Base-by-base conservation (phyloP, 2,888 invertebrate genomes). In the Brenthis ino region DNA sequence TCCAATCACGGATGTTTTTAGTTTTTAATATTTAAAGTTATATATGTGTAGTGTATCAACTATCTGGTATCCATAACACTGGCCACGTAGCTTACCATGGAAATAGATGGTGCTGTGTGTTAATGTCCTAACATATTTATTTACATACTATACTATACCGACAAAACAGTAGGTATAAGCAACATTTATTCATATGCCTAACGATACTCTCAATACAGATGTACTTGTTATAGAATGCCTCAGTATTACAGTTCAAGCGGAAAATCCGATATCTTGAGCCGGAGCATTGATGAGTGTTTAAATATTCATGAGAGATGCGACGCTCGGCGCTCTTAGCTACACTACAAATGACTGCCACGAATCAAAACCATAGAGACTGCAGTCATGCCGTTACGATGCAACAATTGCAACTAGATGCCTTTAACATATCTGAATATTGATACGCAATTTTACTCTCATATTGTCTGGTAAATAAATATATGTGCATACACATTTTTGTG, bases 191-290 rank as follows among this genome's bases (percentile, higher is more conserved):
- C 65, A 68, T 68, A 55, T 16, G 48, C 14, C 47, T 33, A 51
- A 57, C 51, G 47, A 24, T 37, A 79, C 74, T 64, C 37, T 2
- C 11, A 43, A 43, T 43, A 8, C 11, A 43, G 37, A 43, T 2
- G 11, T 79, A 78, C 76, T 77, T 75, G 77, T 11, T 74, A 76
- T 74, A 74, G 65, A 66, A 74, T 69, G 75, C 73, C 76, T 81
- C 83, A 85, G 82, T 85, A 84, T 82, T 84, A 81, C 82, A 81
- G 80, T 82, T 86, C 82, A 78, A 77, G 85, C 86, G 84, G 86
- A 88, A 89, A 89, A 89, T 87, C 87, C 86, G 88, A 88, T 90
- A 89, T 89, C 90, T 90, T 86, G 85, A 85, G 84, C 83, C 77
- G 76, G 80, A 84, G 82, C 86, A 89, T 87, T 87, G 89, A 89